These are phyloP conservation scores for Zaprionus lachaisei DNA, from an alignment of 1,140 invertebrate genomes.

Conservation along the genomic window DNA sequence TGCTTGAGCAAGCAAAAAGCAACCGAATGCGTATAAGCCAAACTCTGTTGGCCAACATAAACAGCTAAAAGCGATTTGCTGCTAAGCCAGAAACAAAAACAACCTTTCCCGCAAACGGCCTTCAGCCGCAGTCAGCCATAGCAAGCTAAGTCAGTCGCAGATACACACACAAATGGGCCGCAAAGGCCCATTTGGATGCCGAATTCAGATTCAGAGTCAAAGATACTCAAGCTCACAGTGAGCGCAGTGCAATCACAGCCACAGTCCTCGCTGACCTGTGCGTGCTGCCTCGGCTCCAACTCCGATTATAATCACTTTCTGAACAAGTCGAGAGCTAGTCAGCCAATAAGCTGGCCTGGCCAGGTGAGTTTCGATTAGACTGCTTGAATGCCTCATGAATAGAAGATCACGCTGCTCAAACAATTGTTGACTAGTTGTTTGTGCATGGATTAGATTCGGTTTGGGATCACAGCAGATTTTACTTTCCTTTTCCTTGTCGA, in stretches of 20 bases:
- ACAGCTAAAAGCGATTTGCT: conserved; percentile 23
- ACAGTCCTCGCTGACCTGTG: too few relatives aligned
- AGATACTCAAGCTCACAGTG: background rate
- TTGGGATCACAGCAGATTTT: background rate
- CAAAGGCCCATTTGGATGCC: background rate
- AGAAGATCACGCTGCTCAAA: background rate
- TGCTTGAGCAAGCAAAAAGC: conserved; percentile 23
- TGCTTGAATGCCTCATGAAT: background rate
- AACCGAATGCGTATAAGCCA: conserved; percentile 9
- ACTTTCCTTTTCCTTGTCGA: background rate
- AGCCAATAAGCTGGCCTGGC: background rate
- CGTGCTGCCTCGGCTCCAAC: background rate
- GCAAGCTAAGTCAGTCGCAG: conserved; percentile 8
- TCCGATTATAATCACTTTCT: background rate
- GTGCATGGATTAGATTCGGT: background rate
- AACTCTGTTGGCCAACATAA: conserved; percentile 13
- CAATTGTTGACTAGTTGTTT: background rate
- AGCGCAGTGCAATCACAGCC: background rate
- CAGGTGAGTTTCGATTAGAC: background rate
- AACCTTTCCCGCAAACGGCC: conserved; percentile 3
- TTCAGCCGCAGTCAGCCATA: background rate
- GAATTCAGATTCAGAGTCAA: background rate
- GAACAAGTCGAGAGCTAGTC: background rate
- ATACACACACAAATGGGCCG: background rate
- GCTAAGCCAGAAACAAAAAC: conserved; percentile 12